Conservation (phyloP, 1,140 invertebrate genomes). For the Dryas iulia region DNA sequence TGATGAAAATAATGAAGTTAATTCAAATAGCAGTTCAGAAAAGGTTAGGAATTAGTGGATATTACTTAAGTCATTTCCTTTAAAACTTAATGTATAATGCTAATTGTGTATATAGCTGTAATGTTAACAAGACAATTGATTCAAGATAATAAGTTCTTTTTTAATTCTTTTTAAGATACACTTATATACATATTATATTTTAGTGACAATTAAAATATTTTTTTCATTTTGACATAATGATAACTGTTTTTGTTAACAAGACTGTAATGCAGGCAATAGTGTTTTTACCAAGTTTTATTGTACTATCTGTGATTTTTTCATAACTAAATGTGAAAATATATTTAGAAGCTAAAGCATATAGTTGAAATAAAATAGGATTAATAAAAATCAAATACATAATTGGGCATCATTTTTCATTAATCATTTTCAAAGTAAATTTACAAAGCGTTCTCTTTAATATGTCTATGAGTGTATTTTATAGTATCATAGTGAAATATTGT, state of each 20-base stretch:
- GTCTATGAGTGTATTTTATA: neutral
- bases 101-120: neutral
- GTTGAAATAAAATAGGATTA: no score
- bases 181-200: constrained; percentile 1
- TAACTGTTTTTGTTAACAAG: no score
- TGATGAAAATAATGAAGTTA: constrained; percentile 22
- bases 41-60: constrained; percentile 39
- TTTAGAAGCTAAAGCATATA: no score
- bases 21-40: constrained; percentile 9
- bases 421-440: no score
- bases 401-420: no score
- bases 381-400: no score
- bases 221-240: no score
- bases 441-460: neutral
- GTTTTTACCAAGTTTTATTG: no score
- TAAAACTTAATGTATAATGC: neutral
- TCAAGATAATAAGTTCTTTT: neutral
- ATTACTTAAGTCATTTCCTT: neutral
- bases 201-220: no score
- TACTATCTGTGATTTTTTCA: no score
- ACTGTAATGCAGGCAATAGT: no score
- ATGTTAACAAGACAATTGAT: neutral
- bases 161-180: neutral
- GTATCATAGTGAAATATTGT: neutral
- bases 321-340: no score